phyloP scores from a whole-genome alignment of 2,797 vertebrate genomes.

The Champsocephalus esox region DNA sequence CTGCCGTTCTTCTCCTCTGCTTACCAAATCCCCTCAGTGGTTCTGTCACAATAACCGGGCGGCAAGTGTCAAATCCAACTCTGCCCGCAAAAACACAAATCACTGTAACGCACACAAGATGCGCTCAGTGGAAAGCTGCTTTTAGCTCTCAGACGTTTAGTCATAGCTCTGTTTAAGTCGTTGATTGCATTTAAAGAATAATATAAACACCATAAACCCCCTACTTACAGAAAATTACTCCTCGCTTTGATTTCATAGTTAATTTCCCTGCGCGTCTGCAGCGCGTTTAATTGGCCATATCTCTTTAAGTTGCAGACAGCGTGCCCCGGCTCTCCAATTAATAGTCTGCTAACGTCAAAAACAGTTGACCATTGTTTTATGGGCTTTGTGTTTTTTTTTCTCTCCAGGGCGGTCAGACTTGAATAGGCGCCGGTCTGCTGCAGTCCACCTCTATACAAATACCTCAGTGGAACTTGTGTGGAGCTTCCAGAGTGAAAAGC shows the following conservation, averaged over 20 bases:
- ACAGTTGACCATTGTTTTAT: constrained; percentile 84
- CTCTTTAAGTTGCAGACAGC: constrained; percentile 73
- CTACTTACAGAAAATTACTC: constrained; percentile 58
- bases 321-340: constrained; percentile 77
- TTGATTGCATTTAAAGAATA: constrained; percentile 77
- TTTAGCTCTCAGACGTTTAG: constrained; percentile 65
- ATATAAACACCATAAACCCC: constrained; percentile 71
- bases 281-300: constrained; percentile 78
- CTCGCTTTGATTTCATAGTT: constrained; percentile 69
- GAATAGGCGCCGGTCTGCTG: constrained; percentile 83
- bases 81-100: constrained; percentile 73
- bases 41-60: constrained; percentile 86
- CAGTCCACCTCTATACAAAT: constrained; percentile 82
- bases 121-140: constrained; percentile 71
- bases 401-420: constrained; percentile 79
- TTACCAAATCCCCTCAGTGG: constrained; percentile 80
- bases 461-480: constrained; percentile 82
- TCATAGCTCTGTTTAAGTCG: constrained; percentile 76
- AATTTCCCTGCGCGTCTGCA: constrained; percentile 61
- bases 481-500: constrained; percentile 70
- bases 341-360: constrained; percentile 83
- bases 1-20: constrained; percentile 74
- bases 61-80: constrained; percentile 84
- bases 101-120: constrained; percentile 73
- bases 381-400: constrained; percentile 66